Evolutionary conservation across 2,888 invertebrate species (phyloP).

Genomic region (Suillia variegata): DNA sequence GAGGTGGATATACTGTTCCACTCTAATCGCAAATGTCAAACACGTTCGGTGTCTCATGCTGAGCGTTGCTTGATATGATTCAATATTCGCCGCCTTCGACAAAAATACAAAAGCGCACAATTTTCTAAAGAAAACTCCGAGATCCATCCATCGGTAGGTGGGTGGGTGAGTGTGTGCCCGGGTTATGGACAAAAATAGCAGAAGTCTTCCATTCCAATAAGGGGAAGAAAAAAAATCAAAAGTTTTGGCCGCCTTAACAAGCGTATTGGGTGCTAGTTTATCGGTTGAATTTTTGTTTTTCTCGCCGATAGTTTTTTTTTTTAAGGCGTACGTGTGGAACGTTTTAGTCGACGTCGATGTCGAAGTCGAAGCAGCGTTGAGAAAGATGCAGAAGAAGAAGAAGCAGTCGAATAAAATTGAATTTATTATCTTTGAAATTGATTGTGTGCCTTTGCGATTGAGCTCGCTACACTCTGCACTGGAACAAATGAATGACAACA

Average conservation of each 20-base stretch:
- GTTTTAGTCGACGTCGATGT: conserved; percentile 36
- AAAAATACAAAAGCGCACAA: conserved; percentile 46
- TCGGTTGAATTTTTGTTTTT: conserved; percentile 42
- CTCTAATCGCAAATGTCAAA: conserved; percentile 43
- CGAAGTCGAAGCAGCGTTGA: conserved; percentile 29
- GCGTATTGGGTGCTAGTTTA: conserved; percentile 10
- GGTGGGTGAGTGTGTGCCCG: too few relatives aligned
- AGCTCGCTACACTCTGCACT: too few relatives aligned
- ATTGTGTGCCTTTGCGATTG: conserved; percentile 32
- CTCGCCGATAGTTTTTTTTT: conserved; percentile 43
- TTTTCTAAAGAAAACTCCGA: conserved; percentile 51
- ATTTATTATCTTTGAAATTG: conserved; percentile 50
- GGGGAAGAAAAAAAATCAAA: conserved; percentile 42
- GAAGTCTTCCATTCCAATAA: neutral
- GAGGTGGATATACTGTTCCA: too few relatives aligned
- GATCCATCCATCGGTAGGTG: too few relatives aligned
- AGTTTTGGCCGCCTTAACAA: conserved; percentile 42
- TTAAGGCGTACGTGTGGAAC: conserved; percentile 51
- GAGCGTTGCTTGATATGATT: conserved; percentile 40
- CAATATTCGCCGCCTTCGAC: conserved; percentile 9
- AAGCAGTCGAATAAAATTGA: too few relatives aligned
- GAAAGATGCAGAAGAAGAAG: too few relatives aligned
- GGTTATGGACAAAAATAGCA: conserved; percentile 30
- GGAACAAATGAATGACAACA: too few relatives aligned
- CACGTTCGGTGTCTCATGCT: conserved; percentile 47